phyloP scores from a whole-genome alignment of 37 sponge, comb jelly and placozoan species.

The Crambe crambe region DNA sequence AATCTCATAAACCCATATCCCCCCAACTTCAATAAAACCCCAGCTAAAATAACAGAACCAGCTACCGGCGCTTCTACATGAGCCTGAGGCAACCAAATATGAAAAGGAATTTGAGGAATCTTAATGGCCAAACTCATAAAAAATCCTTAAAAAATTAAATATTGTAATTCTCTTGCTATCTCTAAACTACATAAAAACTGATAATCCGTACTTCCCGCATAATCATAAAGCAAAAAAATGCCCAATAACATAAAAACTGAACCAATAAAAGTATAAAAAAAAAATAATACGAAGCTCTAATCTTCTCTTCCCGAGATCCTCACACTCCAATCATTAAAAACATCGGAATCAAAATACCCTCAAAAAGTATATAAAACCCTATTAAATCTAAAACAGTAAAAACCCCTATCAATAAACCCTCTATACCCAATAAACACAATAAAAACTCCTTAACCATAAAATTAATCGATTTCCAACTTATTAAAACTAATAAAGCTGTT shows the following conservation, averaged over 20 bases:
- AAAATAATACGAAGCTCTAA: slow-evolving; percentile 80
- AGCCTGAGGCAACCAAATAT: slow-evolving; percentile 84
- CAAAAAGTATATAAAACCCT: slow-evolving; percentile 84
- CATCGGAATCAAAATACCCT: slow-evolving; percentile 83
- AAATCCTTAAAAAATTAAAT: slow-evolving; percentile 71
- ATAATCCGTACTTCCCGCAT: slow-evolving; percentile 77
- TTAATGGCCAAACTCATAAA: slow-evolving; percentile 83
- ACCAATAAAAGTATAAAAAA: slow-evolving; percentile 87
- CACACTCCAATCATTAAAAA: slow-evolving; percentile 84
- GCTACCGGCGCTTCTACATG: slow-evolving; percentile 82
- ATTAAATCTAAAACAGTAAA: slow-evolving; percentile 73
- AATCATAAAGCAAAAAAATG: slow-evolving; percentile 60
- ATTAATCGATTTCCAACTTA: slow-evolving; percentile 70
- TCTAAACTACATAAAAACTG: slow-evolving; percentile 61
- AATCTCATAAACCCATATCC: slow-evolving; percentile 84
- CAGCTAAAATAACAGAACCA: slow-evolving; percentile 82
- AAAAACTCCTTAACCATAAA: slow-evolving; percentile 67
- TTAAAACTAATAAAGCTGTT: slow-evolving; percentile 67
- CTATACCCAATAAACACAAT: slow-evolving; percentile 70
- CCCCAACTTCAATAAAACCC: slow-evolving; percentile 81
- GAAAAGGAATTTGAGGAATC: slow-evolving; percentile 86
- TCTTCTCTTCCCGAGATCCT: slow-evolving; percentile 77
- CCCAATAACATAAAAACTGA: slow-evolving; percentile 85
- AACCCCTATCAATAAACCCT: slow-evolving; percentile 68
- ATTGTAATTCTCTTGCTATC: slow-evolving; percentile 40